phyloP scores from a whole-genome alignment of 37 sponge, comb jelly and placozoan genomes.

The Haliclona indistincta region DNA sequence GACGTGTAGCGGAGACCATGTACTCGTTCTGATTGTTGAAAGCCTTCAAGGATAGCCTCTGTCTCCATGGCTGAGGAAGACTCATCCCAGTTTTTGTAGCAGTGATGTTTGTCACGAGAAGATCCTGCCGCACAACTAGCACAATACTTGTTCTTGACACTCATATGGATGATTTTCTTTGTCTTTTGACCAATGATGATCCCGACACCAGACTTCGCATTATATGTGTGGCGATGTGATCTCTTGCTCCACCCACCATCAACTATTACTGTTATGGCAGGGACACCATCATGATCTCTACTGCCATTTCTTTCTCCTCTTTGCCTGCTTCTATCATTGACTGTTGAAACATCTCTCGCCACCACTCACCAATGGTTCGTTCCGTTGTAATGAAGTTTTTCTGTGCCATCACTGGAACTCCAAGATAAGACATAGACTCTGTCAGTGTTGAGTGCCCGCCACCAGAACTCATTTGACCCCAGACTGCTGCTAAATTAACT shows the following conservation, averaged over 20 bases:
- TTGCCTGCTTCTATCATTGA: constrained; percentile 24
- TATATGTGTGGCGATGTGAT: constrained; percentile 47
- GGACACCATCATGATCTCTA: constrained; percentile 20
- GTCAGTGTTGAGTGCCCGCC: constrained; percentile 33
- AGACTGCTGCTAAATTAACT: constrained; percentile 44
- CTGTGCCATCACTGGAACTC: constrained; percentile 47
- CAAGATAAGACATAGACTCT: constrained; percentile 16
- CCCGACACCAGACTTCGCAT: constrained; percentile 52
- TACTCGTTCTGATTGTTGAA: constrained; percentile 19
- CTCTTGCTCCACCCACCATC: constrained; percentile 36
- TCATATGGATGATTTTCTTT: constrained; percentile 32
- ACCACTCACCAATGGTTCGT: constrained; percentile 9
- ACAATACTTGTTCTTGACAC: constrained; percentile 47
- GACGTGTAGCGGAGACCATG: constrained; percentile 40
- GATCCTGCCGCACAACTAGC: constrained; percentile 26
- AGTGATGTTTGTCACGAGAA: constrained; percentile 2
- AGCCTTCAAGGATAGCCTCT: constrained; percentile 53
- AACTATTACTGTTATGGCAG: constrained; percentile 39
- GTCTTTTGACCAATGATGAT: constrained; percentile 43
- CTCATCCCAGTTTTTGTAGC: constrained; percentile 26
- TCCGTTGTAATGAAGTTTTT: constrained; percentile 27
- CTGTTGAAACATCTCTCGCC: constrained; percentile 5
- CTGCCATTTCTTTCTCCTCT: constrained; percentile 17
- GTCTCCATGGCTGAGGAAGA: constrained; percentile 53
- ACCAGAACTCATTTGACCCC: constrained; percentile 60